Evolutionary conservation across 2,113 vertebrate genomes (phyloP).

Genomic region (Cromileptes altivelis): DNA sequence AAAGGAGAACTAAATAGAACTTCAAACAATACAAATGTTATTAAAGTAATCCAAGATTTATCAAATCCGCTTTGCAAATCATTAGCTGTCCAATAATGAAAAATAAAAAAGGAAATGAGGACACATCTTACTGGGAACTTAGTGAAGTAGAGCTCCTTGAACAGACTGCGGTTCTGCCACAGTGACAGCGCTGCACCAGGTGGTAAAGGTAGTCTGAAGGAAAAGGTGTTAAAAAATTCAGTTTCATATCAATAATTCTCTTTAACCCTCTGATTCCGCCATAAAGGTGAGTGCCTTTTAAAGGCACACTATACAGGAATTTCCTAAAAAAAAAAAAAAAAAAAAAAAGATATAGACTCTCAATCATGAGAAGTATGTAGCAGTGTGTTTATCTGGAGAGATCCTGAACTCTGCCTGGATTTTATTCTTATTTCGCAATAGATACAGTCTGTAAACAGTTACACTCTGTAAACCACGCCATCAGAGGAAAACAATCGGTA

Average conservation of each 20-base stretch:
- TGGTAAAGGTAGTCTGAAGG: conserved; percentile 91
- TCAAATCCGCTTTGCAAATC: neutral
- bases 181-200: conserved; percentile 93
- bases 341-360: too few species aligned
- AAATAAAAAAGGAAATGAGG: neutral
- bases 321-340: neutral
- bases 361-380: too few species aligned
- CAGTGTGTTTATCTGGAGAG: too few species aligned
- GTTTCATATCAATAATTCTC: neutral
- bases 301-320: too few species aligned
- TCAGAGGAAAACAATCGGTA: too few species aligned
- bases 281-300: neutral
- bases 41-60: neutral
- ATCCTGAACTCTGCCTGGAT: too few species aligned
- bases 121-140: conserved; percentile 92
- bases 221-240: neutral
- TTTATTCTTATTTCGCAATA: too few species aligned
- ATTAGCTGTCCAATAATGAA: neutral
- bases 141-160: conserved; percentile 92
- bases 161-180: conserved; percentile 93
- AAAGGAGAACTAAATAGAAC: neutral
- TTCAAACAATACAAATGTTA: neutral
- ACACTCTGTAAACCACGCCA: too few species aligned
- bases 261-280: neutral
- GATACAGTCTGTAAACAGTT: too few species aligned